phyloP scores from a whole-genome alignment of 2,113 vertebrate species.

The Macquaria ambigua region DNA sequence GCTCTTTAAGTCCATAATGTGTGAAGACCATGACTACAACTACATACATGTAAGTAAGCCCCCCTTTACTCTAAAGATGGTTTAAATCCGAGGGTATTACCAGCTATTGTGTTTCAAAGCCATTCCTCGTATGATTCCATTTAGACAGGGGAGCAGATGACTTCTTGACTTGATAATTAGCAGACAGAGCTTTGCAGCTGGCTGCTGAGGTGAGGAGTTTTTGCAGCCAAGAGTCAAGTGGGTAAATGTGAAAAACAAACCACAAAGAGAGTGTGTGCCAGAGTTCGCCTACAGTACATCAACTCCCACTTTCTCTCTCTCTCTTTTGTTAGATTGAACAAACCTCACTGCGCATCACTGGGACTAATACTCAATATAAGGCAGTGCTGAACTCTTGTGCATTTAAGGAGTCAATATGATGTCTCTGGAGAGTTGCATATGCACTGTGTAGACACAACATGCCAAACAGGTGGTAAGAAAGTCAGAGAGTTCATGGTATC shows the following conservation, averaged over 20 bases:
- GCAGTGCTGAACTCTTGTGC: not conserved
- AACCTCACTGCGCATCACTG: not conserved
- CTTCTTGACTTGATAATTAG: slow-evolving; percentile 42
- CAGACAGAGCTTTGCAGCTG: slow-evolving; percentile 37
- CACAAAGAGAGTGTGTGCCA: slow-evolving; percentile 50
- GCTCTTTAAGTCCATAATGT: not conserved
- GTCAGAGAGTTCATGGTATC: slow-evolving; percentile 25
- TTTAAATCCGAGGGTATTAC: not conserved
- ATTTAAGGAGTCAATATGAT: slow-evolving; percentile 3
- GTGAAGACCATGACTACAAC: not conserved
- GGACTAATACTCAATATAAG: not conserved
- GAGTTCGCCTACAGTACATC: slow-evolving; percentile 68
- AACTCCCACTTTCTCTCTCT: slow-evolving; percentile 17
- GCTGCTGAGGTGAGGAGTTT: slow-evolving; percentile 56
- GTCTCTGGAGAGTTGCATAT: slow-evolving; percentile 18
- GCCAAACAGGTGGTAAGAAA: slow-evolving; percentile 2
- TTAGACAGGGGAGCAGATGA: slow-evolving; percentile 44
- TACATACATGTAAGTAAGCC: not conserved
- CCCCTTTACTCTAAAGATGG: not conserved
- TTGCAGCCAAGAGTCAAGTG: slow-evolving; percentile 68
- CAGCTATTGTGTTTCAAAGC: slow-evolving; percentile 22
- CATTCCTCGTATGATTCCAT: slow-evolving; percentile 40
- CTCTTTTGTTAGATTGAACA: slow-evolving; percentile 8
- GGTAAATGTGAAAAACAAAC: slow-evolving; percentile 69
- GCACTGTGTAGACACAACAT: slow-evolving; percentile 14